A percentile compares a stretch with the other conserved stretches of the same genome.
These are phyloP conservation scores for Brotula barbata DNA, from an alignment of 2,797 vertebrate species.

Conservation along the genomic window DNA sequence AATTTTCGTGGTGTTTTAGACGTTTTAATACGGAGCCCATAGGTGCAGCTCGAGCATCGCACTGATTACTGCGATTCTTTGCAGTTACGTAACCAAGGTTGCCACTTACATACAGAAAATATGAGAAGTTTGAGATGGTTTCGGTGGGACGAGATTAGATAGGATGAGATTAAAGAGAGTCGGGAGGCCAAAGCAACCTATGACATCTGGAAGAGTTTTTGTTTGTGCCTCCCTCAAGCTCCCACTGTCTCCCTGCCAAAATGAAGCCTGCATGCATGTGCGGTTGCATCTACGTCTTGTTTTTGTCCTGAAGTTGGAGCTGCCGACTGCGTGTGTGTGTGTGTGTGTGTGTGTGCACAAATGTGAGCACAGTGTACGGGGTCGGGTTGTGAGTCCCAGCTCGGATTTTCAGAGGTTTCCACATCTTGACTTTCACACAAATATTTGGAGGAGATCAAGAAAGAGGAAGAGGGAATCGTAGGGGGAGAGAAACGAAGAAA, in stretches of 20 bases:
- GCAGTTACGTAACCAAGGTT: conserved; percentile 12
- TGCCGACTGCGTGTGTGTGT: conserved; percentile 18
- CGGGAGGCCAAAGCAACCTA: conserved; percentile 25
- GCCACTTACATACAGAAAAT: conserved; percentile 41
- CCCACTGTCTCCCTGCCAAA: conserved; percentile 47
- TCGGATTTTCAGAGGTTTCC: conserved; percentile 68
- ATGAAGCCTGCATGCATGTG: conserved; percentile 19
- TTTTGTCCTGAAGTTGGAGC: background rate
- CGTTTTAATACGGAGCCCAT: too few species aligned
- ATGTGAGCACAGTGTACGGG: conserved; percentile 33
- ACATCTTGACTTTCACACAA: conserved; percentile 74
- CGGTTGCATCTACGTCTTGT: conserved; percentile 11
- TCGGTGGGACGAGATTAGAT: conserved; percentile 44
- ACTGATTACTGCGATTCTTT: conserved; percentile 41
- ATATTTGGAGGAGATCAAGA: conserved; percentile 74
- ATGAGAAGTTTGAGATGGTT: conserved; percentile 30
- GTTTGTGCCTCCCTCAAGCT: conserved; percentile 56
- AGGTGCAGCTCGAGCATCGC: conserved; percentile 24
- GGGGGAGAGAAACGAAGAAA: conserved; percentile 23
- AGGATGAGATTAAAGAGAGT: conserved; percentile 49
- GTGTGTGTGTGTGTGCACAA: conserved; percentile 1
- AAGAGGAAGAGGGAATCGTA: conserved; percentile 50
- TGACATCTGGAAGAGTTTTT: conserved; percentile 75
- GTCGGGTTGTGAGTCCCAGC: conserved; percentile 49
- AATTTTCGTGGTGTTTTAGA: too few species aligned